Percentiles rank a stretch among this genome's conserved stretches.
Conservation (phyloP, 2,797 vertebrate species). For the Orientallactaga sibirica region DNA sequence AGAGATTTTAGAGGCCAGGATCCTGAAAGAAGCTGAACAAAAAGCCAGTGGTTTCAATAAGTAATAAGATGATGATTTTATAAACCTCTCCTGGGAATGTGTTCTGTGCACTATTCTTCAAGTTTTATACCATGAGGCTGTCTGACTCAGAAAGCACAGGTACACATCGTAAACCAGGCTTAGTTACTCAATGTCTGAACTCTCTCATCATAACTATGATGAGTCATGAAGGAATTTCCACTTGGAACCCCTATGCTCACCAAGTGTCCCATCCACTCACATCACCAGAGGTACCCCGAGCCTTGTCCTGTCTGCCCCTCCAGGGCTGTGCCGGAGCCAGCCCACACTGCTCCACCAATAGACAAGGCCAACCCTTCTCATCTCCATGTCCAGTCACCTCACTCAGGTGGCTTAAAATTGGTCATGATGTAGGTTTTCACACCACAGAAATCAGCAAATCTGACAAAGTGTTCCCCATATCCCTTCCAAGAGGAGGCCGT, state of each 20-base stretch:
- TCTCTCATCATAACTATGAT: background rate
- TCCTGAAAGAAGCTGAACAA: slow-evolving; percentile 7
- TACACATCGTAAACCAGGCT: background rate
- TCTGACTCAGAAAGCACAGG: background rate
- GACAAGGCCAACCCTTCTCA: background rate
- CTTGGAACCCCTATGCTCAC: background rate
- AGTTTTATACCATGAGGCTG: background rate
- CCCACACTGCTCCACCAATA: background rate
- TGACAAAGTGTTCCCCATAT: background rate
- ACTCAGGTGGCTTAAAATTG: background rate
- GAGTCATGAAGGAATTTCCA: background rate
- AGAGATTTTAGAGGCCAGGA: background rate
- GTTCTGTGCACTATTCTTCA: background rate
- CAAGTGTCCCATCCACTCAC: background rate
- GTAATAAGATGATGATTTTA: slow-evolving; percentile 30
- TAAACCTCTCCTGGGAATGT: background rate
- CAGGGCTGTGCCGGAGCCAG: background rate
- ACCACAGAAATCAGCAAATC: background rate
- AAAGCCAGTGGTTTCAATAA: slow-evolving; percentile 50
- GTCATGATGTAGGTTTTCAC: background rate
- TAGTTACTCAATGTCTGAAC: background rate
- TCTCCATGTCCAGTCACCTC: background rate
- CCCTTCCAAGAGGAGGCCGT: background rate
- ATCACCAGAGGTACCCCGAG: rapidly evolving
- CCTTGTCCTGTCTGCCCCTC: background rate